Evolutionary conservation across 2,797 vertebrate genomes (phyloP).

Genomic region (Mustela erminea): DNA sequence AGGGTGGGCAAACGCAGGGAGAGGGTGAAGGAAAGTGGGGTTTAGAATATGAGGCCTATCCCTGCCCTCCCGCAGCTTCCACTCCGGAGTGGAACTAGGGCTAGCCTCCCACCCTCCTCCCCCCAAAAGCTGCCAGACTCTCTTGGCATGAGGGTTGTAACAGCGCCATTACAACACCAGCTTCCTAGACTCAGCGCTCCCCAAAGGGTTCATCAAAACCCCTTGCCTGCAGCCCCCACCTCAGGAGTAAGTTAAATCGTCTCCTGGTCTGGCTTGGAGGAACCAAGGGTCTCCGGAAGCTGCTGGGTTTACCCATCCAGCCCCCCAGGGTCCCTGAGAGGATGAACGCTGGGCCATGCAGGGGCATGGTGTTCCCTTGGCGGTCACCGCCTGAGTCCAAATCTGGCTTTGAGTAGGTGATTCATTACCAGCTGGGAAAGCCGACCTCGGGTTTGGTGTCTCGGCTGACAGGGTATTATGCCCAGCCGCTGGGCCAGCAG

Average conservation of each 20-base stretch:
- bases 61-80: background rate
- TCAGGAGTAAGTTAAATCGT: background rate
- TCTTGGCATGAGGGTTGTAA: background rate
- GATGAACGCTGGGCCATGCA: background rate
- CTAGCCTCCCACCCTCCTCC: background rate
- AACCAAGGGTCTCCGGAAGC: background rate
- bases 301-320: background rate
- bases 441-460: slow-evolving; percentile 6
- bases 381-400: slow-evolving; percentile 71
- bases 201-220: background rate
- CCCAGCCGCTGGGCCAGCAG: background rate
- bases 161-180: background rate
- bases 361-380: background rate
- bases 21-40: background rate
- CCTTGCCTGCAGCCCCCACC: background rate
- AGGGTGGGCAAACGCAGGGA: background rate
- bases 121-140: background rate
- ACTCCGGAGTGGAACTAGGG: background rate
- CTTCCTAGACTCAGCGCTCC: background rate
- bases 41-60: background rate
- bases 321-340: background rate
- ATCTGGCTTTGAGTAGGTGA: slow-evolving; percentile 73
- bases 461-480: background rate
- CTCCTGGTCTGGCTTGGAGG: background rate
- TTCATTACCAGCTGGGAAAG: slow-evolving; percentile 78